Evolutionary conservation across 2,113 vertebrate genomes (phyloP).

Genomic region (Antigone vipio): DNA sequence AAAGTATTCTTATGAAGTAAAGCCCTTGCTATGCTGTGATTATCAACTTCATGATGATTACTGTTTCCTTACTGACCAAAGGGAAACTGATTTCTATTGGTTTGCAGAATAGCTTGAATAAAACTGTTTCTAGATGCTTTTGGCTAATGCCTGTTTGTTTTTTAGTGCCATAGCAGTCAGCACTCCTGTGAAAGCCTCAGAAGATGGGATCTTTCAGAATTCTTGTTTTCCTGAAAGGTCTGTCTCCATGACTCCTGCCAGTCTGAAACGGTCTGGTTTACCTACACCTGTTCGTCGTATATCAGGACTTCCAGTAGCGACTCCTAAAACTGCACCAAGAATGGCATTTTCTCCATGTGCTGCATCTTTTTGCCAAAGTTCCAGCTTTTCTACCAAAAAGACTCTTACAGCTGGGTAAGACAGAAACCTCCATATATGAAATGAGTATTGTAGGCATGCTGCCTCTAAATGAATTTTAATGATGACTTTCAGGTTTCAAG

Average conservation of each 20-base stretch:
- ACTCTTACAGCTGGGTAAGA: conserved; percentile 71
- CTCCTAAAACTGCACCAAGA: conserved; percentile 63
- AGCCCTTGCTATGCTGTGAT: not conserved
- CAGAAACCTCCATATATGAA: not conserved
- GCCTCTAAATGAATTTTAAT: not conserved
- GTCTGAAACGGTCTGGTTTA: conserved; percentile 69
- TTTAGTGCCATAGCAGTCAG: conserved; percentile 64
- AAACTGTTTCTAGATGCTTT: not conserved
- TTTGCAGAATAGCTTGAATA: not conserved
- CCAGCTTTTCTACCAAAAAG: conserved; percentile 33
- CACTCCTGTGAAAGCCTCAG: conserved; percentile 37
- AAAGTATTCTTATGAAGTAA: not conserved
- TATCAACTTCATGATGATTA: not conserved
- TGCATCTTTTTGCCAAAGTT: not conserved
- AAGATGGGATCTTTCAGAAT: conserved; percentile 3
- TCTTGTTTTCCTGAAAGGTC: conserved; percentile 12
- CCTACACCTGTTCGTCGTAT: conserved; percentile 78
- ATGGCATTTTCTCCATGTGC: not conserved
- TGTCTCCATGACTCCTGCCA: conserved; percentile 53
- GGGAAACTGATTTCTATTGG: not conserved
- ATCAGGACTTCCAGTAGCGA: conserved; percentile 68
- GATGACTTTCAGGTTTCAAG: not conserved
- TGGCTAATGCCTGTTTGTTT: not conserved
- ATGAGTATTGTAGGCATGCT: not conserved
- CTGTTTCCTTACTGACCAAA: not conserved